phyloP scores from a whole-genome alignment of 1,140 invertebrate species.

The Stenopsyche tienmushanensis region DNA sequence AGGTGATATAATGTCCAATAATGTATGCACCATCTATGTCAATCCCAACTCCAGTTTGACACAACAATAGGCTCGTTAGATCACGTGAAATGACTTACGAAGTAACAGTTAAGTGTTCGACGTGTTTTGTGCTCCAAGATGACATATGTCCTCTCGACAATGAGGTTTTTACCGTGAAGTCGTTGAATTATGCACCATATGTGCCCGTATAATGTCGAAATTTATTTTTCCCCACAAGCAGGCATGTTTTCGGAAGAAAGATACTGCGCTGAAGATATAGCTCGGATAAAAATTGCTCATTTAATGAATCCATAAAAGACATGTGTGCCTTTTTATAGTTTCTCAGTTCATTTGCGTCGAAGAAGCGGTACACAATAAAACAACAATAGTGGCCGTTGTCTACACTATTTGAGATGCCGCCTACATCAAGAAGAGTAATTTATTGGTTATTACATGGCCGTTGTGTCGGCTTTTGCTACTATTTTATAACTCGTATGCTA shows the following conservation, averaged over 20 bases:
- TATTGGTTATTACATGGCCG: slow-evolving; percentile 4
- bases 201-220: too few species aligned
- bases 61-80: slow-evolving; percentile 12
- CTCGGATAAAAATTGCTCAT: too few species aligned
- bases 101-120: neutral
- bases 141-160: neutral
- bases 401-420: neutral
- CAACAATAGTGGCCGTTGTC: neutral
- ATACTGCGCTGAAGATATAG: too few species aligned
- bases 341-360: neutral
- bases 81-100: slow-evolving; percentile 1
- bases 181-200: neutral
- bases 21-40: slow-evolving; percentile 8
- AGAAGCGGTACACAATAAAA: slow-evolving; percentile 7
- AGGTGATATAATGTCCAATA: slow-evolving; percentile 24
- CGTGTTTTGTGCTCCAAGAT: neutral
- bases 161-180: neutral
- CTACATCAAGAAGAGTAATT: slow-evolving; percentile 1
- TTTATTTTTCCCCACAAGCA: too few species aligned
- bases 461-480: slow-evolving; percentile 13
- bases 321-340: neutral
- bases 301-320: too few species aligned
- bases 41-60: neutral
- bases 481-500: slow-evolving; percentile 6
- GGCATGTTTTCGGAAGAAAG: too few species aligned